Percentiles rank a stretch among this genome's conserved stretches.
These are phyloP conservation scores for Fistularia tabacaria DNA, from an alignment of 2,797 vertebrate species.

Conservation along the genomic window DNA sequence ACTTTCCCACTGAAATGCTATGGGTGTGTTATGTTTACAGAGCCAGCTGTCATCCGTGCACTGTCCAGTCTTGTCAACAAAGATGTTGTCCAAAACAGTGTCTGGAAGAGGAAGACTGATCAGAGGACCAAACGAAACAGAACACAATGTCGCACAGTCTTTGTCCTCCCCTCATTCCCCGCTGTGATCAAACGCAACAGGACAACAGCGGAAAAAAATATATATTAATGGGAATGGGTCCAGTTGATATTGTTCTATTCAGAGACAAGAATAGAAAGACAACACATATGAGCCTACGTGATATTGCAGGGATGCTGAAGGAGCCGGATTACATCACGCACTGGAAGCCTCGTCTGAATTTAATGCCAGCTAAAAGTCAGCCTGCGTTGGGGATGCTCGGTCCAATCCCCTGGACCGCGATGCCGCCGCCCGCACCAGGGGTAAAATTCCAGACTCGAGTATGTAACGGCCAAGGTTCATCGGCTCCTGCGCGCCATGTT, in stretches of 20 bases:
- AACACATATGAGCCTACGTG: constrained; percentile 27
- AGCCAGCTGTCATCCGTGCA: constrained; percentile 17
- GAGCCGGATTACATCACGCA: constrained; percentile 18
- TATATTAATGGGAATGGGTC: neutral
- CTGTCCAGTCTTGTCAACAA: constrained; percentile 38
- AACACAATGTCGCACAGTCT: constrained; percentile 16
- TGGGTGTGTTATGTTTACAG: constrained; percentile 38
- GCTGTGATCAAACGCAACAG: constrained; percentile 55
- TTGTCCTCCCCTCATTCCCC: constrained; percentile 28
- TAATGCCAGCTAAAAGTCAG: neutral
- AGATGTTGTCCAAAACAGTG: constrained; percentile 26
- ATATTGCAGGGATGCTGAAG: constrained; percentile 15
- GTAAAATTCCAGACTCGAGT: constrained; percentile 57
- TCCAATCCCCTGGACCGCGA: constrained; percentile 5
- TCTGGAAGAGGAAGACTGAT: constrained; percentile 45
- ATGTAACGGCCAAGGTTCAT: constrained; percentile 61
- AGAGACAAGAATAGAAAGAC: constrained; percentile 30
- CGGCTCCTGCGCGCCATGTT: constrained; percentile 70
- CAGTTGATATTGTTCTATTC: constrained; percentile 37
- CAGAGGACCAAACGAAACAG: constrained; percentile 38
- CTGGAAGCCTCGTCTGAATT: constrained; percentile 28
- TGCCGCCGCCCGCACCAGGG: neutral
- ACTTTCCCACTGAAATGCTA: neutral
- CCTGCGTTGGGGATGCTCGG: constrained; percentile 13
- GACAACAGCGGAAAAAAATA: constrained; percentile 2